Base-by-base conservation (phyloP, 2,113 vertebrate genomes). In the Danio rerio region DNA sequence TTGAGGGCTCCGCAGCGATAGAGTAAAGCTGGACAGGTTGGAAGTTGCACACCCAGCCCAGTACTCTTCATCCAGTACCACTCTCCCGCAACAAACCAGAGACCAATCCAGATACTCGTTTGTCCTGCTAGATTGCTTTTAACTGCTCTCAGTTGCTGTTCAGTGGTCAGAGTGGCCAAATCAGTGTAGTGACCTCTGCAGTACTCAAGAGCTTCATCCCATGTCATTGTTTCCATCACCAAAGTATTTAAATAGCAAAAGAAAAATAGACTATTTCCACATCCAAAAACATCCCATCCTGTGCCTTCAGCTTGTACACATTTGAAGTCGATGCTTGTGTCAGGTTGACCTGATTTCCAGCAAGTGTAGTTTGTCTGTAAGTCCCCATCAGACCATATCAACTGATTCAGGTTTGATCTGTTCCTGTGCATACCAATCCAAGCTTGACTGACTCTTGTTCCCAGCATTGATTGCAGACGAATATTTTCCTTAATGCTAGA, bases 1-100 rank as follows among this genome's bases (percentile, higher is more conserved):
- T 79, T 87, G 15, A 88, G 74, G 15, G 81, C 84, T 47, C 89
- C 90, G 75, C 90, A 92, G 80, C 0, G 47, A 10, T 58, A 42
- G 5, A 45, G 50, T 16, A 5, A 18, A 8, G n/a, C 6, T 4
- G 90, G 88, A 31, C 89, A 92, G 13, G 59, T 43, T 6, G 72
- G 59, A 4, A 47, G n/a, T 56, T 63, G 63, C 16, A 55, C 31
- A 31, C 9, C 6, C 0, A 8, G 21, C 0, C 7, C n/a, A n/a
- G 40, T 1, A 0, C 0, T 2, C 0, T 71, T 81, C 68, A 83
- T 62, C 87, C 83, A 86, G 13, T 81, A 4, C 85, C 87, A 88
- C 8, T 20, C 8, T 43, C 81, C 83, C 47, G 61, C 21, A 1
- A 81, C n/a, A 31, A 83, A 86, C 12, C 55, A 49, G 59, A 88